Evolutionary conservation across 2,888 invertebrate species (phyloP), one percentile per base, ranked within the genome.

Genomic region (Priocnemis perturbator): DNA sequence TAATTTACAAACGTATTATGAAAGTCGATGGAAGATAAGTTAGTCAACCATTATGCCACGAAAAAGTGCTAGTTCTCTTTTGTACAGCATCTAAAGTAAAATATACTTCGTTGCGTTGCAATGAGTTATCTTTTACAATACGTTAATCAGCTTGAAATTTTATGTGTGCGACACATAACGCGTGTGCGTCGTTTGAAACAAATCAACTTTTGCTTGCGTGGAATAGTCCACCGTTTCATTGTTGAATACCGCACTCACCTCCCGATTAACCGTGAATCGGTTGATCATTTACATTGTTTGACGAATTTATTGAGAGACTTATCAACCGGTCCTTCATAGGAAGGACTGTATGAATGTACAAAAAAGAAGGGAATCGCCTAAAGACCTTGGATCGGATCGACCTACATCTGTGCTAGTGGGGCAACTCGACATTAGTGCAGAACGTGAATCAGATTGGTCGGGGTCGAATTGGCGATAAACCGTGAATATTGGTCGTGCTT

Each of bases 351-450:
- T 48, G 48, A 45, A 48, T 23, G 59, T 20, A 47, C 48, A 60
- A 60, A 60, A 59, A 62, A 62, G 66, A 73, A 74, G 68, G 63
- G 57, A 64, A 64, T 63, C 60, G 58, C 59, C 44, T 26, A 71
- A 23, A 69, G 70, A 73, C 68, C 76, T 77, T 47, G 55, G 58
- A 64, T 76, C 73, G 64, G 64, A 69, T 64, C 63, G 44, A 66
- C 65, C 57, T 61, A 57, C 37, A 78, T 78, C 67, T 74, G 47
- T 74, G 74, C 68, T 69, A 74, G 73, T 79, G 57, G 74, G 71
- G 77, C 69, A 60, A 71, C 64, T 70, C 61, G 65, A 77, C 60
- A 57, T 68, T 71, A 67, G 73, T 26, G 50, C 60, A 50, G 57
- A 50, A 53, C 48, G 26, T 67, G 50, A 74, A 72, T 65, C 67